A percentile compares a stretch with the other conserved stretches of the same genome.
Conservation (phyloP, 1,140 invertebrate species). For the Protaetia brevitarsis region DNA sequence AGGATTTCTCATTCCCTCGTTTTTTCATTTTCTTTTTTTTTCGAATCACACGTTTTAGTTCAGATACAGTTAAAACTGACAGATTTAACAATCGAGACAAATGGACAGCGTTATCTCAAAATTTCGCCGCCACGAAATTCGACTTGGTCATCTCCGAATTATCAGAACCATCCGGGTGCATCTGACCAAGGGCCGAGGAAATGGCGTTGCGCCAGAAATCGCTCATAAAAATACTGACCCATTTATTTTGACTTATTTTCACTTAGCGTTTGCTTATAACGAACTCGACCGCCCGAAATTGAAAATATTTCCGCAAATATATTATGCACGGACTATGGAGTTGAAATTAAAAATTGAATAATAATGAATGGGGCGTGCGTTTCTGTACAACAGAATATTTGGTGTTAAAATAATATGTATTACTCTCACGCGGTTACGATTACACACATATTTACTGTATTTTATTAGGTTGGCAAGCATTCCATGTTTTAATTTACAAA, state of each 20-base stretch:
- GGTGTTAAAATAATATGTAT: too few species aligned
- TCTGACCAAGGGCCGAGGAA: not conserved
- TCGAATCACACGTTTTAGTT: too few species aligned
- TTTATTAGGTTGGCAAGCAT: not conserved
- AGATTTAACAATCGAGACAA: not conserved
- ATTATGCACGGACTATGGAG: not conserved
- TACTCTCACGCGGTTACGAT: not conserved
- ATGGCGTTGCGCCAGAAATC: not conserved
- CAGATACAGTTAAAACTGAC: not conserved
- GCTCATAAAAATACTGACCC: slow-evolving; percentile 7
- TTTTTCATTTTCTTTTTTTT: too few species aligned
- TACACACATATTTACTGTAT: not conserved
- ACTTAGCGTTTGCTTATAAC: not conserved
- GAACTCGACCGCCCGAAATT: slow-evolving; percentile 1
- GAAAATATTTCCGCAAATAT: slow-evolving; percentile 1
- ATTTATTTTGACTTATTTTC: slow-evolving; percentile 1
- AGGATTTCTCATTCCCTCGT: not conserved
- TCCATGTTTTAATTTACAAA: not conserved
- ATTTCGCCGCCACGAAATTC: not conserved
- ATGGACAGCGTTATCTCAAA: slow-evolving; percentile 2
- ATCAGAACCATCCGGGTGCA: not conserved
- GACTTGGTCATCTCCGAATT: not conserved
- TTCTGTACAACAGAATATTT: too few species aligned
- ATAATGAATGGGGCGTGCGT: too few species aligned
- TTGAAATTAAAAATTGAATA: too few species aligned